Conservation (phyloP, 2,888 invertebrate genomes). For the Acholoe squamosa region DNA sequence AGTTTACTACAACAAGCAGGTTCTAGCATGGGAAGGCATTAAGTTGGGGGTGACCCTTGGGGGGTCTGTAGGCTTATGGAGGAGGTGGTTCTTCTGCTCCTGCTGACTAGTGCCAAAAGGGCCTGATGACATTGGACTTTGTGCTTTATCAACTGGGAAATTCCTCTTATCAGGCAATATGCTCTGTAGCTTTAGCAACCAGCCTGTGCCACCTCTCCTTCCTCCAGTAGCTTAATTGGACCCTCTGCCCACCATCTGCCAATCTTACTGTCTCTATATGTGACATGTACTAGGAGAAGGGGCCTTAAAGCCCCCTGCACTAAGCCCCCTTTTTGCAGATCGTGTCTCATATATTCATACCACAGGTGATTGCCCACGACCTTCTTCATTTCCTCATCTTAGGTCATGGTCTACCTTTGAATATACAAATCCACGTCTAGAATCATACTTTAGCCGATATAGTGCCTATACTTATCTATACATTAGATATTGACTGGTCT, state of each 20-base stretch:
- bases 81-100: neutral
- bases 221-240: too few species aligned
- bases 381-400: neutral
- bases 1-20: constrained; percentile 18
- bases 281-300: too few species aligned
- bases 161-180: neutral
- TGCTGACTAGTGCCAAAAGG: neutral
- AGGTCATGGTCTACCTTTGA: too few species aligned
- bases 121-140: constrained; percentile 10
- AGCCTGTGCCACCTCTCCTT: neutral
- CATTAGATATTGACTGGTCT: too few species aligned
- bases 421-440: too few species aligned
- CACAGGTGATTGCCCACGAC: neutral
- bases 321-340: too few species aligned
- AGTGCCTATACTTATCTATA: too few species aligned
- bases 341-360: too few species aligned
- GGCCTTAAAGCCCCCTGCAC: too few species aligned
- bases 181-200: constrained; percentile 15
- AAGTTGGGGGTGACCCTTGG: neutral
- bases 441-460: too few species aligned
- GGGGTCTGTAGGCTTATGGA: neutral
- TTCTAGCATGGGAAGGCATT: neutral
- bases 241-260: neutral
- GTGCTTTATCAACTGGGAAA: neutral
- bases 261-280: neutral